These are phyloP conservation scores for Malurus leucopterus DNA, from an alignment of 2,797 vertebrate species.

Conservation along the genomic window DNA sequence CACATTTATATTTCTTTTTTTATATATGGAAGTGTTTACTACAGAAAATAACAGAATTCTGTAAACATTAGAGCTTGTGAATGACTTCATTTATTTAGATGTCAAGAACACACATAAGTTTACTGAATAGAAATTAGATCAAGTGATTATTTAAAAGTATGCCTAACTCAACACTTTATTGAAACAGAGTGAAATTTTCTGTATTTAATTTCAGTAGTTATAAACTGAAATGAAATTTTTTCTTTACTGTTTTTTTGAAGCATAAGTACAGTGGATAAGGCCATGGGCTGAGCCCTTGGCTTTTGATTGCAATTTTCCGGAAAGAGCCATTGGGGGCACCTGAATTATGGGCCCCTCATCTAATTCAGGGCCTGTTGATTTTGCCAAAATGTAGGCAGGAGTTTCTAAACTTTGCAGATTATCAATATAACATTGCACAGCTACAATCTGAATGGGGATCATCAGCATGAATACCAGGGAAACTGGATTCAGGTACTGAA, in stretches of 20 bases:
- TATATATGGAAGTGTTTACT: not conserved
- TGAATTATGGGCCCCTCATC: no score
- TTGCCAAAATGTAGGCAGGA: not conserved
- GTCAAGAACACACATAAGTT: not conserved
- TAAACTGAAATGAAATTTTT: not conserved
- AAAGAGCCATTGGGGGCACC: not conserved
- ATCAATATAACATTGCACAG: not conserved
- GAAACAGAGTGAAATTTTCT: not conserved
- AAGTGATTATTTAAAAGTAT: not conserved
- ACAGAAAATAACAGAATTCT: not conserved
- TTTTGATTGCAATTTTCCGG: not conserved
- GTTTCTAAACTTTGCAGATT: not conserved
- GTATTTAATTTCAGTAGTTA: not conserved
- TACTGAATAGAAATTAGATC: not conserved
- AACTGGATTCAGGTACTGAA: not conserved
- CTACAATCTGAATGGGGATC: not conserved
- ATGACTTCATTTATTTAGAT: not conserved
- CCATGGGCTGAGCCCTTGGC: not conserved
- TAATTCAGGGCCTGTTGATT: not conserved
- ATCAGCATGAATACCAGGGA: not conserved
- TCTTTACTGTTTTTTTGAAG: not conserved
- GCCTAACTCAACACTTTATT: not conserved
- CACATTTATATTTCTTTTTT: not conserved
- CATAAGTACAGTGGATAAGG: not conserved
- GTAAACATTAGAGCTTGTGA: not conserved